Evolutionary conservation across 2,113 vertebrate species (phyloP).

Genomic region (Pseudolaguvia tuberculata): DNA sequence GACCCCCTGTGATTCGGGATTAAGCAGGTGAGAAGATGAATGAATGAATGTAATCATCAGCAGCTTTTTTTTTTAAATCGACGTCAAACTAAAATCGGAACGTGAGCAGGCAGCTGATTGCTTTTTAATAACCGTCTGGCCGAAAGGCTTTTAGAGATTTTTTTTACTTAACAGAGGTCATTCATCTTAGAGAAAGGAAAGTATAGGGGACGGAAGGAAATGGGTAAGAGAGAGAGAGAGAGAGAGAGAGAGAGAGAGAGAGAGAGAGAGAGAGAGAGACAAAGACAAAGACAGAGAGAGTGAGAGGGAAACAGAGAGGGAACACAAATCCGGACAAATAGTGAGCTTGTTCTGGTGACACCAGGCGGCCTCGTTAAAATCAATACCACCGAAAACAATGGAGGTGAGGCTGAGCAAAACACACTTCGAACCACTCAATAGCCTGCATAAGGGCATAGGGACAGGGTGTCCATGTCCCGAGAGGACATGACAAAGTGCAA

Average conservation of each 20-base stretch:
- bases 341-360: slow-evolving; percentile 57
- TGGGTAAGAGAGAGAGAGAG: background rate
- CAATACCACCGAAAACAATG: slow-evolving; percentile 66
- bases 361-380: slow-evolving; percentile 62
- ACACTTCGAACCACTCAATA: slow-evolving; percentile 59
- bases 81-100: slow-evolving; percentile 33
- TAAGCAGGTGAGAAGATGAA: too few species aligned
- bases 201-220: background rate
- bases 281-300: background rate
- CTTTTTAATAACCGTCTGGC: slow-evolving; percentile 61
- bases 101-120: slow-evolving; percentile 58
- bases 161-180: slow-evolving; percentile 52
- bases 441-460: slow-evolving; percentile 48
- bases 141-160: slow-evolving; percentile 57
- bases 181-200: too few species aligned
- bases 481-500: background rate
- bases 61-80: slow-evolving; percentile 29
- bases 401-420: slow-evolving; percentile 61
- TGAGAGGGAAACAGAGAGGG: background rate
- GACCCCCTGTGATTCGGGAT: too few species aligned
- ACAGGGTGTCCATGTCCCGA: background rate
- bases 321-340: slow-evolving; percentile 63
- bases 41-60: too few species aligned
- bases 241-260: too few species aligned
- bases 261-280: background rate